These are phyloP conservation scores for Micrastur ruficollis DNA, from an alignment of 2,797 vertebrate genomes.

Conservation along the genomic window DNA sequence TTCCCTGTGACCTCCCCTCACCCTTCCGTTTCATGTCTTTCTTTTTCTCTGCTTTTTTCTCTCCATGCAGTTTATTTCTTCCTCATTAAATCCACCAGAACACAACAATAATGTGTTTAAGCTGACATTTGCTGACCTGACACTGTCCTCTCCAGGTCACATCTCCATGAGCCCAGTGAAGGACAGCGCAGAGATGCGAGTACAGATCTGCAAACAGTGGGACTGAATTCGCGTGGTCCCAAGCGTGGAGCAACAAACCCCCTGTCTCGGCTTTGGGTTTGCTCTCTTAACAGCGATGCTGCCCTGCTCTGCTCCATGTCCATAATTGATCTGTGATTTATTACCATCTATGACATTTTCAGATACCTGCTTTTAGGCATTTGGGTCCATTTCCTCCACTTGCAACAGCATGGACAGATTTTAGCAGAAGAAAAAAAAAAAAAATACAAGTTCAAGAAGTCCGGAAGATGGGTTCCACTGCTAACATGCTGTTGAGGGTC, in stretches of 20 bases:
- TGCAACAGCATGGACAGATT: background rate
- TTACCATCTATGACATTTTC: background rate
- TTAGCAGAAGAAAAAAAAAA: background rate
- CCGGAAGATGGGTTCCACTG: background rate
- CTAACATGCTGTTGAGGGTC: no score
- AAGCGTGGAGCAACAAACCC: background rate
- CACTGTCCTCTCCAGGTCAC: background rate
- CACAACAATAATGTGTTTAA: background rate
- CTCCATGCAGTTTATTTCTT: background rate
- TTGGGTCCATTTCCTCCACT: background rate
- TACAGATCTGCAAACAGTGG: background rate
- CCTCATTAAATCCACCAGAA: background rate
- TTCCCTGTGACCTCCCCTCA: background rate
- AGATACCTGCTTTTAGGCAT: background rate
- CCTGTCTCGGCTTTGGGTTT: background rate
- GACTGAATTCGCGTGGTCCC: background rate
- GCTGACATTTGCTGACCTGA: background rate
- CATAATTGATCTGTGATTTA: background rate
- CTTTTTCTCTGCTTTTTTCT: background rate
- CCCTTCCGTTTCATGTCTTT: background rate
- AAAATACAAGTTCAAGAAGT: background rate
- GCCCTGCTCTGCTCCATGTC: background rate
- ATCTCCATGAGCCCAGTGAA: background rate
- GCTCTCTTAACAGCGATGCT: background rate
- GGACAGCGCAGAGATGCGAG: background rate